Evolutionary conservation across 2,113 vertebrate species (phyloP).

Genomic region (Thamnophis sirtalis): DNA sequence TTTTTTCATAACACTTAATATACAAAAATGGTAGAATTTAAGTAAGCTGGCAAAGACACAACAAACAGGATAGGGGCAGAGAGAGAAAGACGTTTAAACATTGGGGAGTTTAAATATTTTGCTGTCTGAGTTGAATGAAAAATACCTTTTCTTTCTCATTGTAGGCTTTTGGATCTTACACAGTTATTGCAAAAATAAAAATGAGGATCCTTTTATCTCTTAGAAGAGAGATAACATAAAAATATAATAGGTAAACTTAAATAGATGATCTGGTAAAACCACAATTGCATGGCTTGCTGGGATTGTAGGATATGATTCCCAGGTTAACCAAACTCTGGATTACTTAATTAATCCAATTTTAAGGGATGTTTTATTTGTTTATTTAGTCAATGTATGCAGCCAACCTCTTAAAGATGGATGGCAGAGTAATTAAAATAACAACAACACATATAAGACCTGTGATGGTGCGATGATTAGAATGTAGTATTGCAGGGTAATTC

Average conservation of each 20-base stretch:
- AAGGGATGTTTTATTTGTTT: neutral
- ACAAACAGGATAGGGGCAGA: neutral
- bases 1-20: neutral
- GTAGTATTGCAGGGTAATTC: neutral
- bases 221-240: neutral
- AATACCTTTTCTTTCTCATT: neutral
- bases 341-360: neutral
- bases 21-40: neutral
- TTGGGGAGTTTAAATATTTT: neutral
- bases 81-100: neutral
- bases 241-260: neutral
- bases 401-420: neutral
- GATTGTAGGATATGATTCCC: neutral
- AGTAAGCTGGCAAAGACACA: neutral
- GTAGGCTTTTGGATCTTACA: neutral
- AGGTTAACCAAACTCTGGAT: neutral
- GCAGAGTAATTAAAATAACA: neutral
- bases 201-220: neutral
- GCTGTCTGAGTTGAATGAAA: neutral
- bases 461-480: neutral
- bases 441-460: neutral
- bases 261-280: neutral
- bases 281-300: neutral
- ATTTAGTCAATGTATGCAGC: neutral
- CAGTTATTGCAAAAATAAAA: neutral